A percentile compares a stretch with the other conserved stretches of the same genome.
Conservation (phyloP, 2,888 invertebrate species). For the Plusia festucae region DNA sequence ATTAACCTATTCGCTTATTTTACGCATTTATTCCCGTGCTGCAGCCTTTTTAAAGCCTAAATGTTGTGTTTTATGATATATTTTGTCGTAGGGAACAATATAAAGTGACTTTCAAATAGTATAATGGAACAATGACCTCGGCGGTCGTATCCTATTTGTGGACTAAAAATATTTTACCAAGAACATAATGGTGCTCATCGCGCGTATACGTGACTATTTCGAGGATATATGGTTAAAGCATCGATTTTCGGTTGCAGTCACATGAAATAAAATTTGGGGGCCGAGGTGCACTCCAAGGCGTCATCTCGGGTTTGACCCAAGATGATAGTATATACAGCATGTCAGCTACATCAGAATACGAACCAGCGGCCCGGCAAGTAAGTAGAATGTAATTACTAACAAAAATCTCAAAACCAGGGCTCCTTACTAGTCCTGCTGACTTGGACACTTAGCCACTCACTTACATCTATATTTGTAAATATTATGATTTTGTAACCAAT, state of each 20-base stretch:
- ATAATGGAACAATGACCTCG: slow-evolving; percentile 87
- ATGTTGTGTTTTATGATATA: slow-evolving; percentile 75
- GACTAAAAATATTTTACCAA: slow-evolving; percentile 86
- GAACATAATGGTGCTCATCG: slow-evolving; percentile 79
- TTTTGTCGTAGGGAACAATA: slow-evolving; percentile 78
- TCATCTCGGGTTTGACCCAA: slow-evolving; percentile 88
- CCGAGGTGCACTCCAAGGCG: slow-evolving; percentile 83
- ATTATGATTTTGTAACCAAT: slow-evolving; percentile 59
- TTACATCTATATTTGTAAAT: slow-evolving; percentile 53
- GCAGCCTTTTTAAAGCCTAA: slow-evolving; percentile 62
- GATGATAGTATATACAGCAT: slow-evolving; percentile 88
- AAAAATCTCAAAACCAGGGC: slow-evolving; percentile 27
- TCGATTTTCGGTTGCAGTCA: slow-evolving; percentile 87
- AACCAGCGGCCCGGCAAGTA: slow-evolving; percentile 88
- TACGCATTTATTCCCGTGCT: slow-evolving; percentile 68
- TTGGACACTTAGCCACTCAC: slow-evolving; percentile 45
- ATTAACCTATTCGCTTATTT: slow-evolving; percentile 87
- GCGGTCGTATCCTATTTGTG: slow-evolving; percentile 84
- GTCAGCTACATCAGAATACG: slow-evolving; percentile 88
- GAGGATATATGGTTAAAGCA: slow-evolving; percentile 81
- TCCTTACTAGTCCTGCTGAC: slow-evolving; percentile 34
- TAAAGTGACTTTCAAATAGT: slow-evolving; percentile 78
- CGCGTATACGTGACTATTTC: slow-evolving; percentile 71
- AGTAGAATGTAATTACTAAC: slow-evolving; percentile 68
- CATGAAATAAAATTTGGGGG: slow-evolving; percentile 85